A percentile compares a stretch with the other conserved stretches of the same genome.
Conservation (phyloP, 2,113 vertebrate genomes). For the Macquaria ambigua region DNA sequence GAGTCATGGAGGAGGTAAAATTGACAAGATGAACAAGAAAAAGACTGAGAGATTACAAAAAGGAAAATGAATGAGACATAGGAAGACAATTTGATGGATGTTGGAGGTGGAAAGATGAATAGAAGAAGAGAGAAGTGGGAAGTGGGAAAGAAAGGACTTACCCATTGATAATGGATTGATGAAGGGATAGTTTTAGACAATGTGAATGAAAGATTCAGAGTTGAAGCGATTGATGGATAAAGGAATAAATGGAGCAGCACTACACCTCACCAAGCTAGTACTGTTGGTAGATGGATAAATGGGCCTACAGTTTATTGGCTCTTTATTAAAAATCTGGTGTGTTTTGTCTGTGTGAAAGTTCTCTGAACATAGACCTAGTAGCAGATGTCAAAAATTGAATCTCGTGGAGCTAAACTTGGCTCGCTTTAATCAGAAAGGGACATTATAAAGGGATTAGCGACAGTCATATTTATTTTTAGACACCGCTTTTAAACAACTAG, state of each 20-base stretch:
- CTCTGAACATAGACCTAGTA: background rate
- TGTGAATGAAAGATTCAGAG: background rate
- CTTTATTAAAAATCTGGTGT: background rate
- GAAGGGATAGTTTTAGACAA: slow-evolving; percentile 4
- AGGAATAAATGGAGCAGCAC: background rate
- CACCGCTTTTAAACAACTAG: slow-evolving; percentile 47
- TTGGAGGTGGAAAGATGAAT: background rate
- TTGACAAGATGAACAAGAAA: background rate
- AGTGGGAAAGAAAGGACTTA: background rate
- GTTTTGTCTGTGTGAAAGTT: slow-evolving; percentile 3
- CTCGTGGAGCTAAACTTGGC: slow-evolving; percentile 35
- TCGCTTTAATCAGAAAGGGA: slow-evolving; percentile 56
- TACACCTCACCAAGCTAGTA: background rate
- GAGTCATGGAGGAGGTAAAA: background rate
- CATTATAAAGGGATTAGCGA: slow-evolving; percentile 57
- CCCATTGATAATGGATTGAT: background rate
- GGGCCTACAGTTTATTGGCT: background rate
- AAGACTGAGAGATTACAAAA: background rate
- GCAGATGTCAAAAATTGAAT: slow-evolving; percentile 44
- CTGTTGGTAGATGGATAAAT: background rate
- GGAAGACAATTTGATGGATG: slow-evolving; percentile 8
- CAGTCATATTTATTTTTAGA: slow-evolving; percentile 70
- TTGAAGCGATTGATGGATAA: background rate
- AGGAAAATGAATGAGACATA: background rate
- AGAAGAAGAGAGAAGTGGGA: background rate